Evolutionary conservation across 35 echinoderm and acorn worm genomes (phyloP).

Genomic region (Diadema setosum): DNA sequence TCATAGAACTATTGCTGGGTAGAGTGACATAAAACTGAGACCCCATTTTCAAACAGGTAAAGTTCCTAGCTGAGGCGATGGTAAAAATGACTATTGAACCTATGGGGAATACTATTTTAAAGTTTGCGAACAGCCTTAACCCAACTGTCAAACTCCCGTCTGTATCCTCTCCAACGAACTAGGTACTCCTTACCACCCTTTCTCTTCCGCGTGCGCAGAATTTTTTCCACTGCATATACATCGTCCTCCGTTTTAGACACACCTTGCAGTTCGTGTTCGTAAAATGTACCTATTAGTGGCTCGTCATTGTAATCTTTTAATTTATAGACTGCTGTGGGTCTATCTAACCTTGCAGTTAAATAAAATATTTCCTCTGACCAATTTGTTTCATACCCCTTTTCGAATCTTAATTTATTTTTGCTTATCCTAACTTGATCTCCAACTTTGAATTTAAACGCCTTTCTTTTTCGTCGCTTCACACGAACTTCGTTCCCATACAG

Average conservation of each 20-base stretch:
- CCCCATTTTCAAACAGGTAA: not conserved
- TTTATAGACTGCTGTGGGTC: not conserved
- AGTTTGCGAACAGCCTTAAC: not conserved
- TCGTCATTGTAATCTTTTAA: not conserved
- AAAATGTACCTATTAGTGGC: not conserved
- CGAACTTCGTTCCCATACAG: not conserved
- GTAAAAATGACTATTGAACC: not conserved
- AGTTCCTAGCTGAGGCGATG: not conserved
- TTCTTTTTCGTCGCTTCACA: not conserved
- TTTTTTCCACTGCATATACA: not conserved
- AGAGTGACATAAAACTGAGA: not conserved
- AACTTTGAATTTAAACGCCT: not conserved
- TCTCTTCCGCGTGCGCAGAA: not conserved
- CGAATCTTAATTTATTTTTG: not conserved
- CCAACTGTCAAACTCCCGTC: no score
- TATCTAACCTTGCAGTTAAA: not conserved
- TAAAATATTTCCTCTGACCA: not conserved
- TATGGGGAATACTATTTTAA: not conserved
- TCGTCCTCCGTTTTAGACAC: not conserved
- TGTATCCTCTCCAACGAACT: not conserved
- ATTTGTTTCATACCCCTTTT: not conserved
- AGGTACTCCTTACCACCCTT: not conserved
- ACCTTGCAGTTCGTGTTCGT: not conserved
- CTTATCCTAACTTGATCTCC: not conserved
- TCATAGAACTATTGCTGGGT: not conserved